Evolutionary conservation across 2,797 vertebrate species (phyloP), one percentile per base, ranked within the genome.

Genomic region (Pelochelys cantorii): DNA sequence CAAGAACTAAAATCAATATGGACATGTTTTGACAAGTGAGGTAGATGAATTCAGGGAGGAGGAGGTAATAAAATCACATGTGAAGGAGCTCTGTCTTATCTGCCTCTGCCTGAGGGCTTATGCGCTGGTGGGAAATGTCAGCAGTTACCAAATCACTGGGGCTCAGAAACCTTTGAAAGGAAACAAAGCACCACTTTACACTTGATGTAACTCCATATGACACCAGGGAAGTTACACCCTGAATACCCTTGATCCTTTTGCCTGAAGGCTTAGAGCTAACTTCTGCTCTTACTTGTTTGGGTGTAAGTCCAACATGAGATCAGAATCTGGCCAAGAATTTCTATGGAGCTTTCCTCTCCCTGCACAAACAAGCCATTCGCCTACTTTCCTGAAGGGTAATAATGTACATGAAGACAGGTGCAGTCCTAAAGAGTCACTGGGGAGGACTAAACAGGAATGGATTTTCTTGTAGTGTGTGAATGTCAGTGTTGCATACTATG

Each of bases 1-100:
- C 78, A 65, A 81, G 71, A 55, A 7, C 84, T n/a, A 18, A 83
- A 83, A 55, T 87, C 84, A 80, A 13, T 74, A 27, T 10, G 53
- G 79, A 52, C 75, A 59, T 81, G 90, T 91, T 91, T 92, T 81
- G 71, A 83, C 82, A 37, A 53, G 92, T n/a, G 48, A 59, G 55
- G n/a, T 84, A 13, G n/a, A 11, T 89, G 60, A n/a, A 83, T 81
- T 48, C 12, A 14, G 1, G 1, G 42, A 68, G 54, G 42, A 88
- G 34, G 59, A 91, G 84, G 56, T 37, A 82, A 65, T 90, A 79
- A 81, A 86, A 81, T 86, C 84, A 84, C 84, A 86, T 56, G 48
- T 31, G 37, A 71, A n/a, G 53, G 23, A 86, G 81, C 62, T 84
- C 53, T 34, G 0, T 79, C 55, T 80, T 81, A 59, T 93, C 84